phyloP scores from a whole-genome alignment of 2,797 vertebrate genomes.

The Tokudaia tokunoshimensis region DNA sequence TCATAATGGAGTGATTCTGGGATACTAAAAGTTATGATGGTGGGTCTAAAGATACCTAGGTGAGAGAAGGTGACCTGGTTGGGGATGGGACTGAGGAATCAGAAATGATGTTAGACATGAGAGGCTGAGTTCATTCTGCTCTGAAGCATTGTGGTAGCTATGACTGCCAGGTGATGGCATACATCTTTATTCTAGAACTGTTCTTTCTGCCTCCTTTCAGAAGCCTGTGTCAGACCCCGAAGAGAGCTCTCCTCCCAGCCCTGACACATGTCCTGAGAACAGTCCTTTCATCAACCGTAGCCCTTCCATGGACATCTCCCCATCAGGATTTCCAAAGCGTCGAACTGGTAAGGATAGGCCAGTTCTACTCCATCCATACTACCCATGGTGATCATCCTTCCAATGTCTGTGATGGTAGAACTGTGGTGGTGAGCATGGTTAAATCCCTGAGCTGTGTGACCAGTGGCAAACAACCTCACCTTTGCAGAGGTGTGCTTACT shows the following conservation, averaged over 20 bases:
- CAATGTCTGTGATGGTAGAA: neutral
- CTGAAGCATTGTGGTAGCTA: neutral
- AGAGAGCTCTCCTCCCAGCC: neutral
- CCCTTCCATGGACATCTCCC: slow-evolving; percentile 82
- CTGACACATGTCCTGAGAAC: slow-evolving; percentile 72
- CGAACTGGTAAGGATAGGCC: slow-evolving; percentile 90
- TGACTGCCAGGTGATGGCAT: too few species aligned
- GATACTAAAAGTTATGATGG: accelerated
- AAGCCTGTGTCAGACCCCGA: slow-evolving; percentile 19
- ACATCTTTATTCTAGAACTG: neutral
- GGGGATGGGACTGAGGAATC: neutral
- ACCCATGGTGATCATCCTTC: neutral
- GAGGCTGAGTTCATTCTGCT: neutral
- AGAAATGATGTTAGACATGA: neutral
- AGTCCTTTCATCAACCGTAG: slow-evolving; percentile 83
- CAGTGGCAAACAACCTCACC: neutral
- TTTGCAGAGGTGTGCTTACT: neutral
- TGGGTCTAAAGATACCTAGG: neutral
- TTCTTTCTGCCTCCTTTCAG: slow-evolving; percentile 60
- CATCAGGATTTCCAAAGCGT: slow-evolving; percentile 90
- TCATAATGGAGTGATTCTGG: neutral
- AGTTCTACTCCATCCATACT: neutral
- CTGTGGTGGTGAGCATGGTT: neutral
- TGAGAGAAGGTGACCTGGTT: neutral
- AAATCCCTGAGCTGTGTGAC: neutral